Conservation (phyloP, 2,113 vertebrate genomes). For the Indicator indicator region DNA sequence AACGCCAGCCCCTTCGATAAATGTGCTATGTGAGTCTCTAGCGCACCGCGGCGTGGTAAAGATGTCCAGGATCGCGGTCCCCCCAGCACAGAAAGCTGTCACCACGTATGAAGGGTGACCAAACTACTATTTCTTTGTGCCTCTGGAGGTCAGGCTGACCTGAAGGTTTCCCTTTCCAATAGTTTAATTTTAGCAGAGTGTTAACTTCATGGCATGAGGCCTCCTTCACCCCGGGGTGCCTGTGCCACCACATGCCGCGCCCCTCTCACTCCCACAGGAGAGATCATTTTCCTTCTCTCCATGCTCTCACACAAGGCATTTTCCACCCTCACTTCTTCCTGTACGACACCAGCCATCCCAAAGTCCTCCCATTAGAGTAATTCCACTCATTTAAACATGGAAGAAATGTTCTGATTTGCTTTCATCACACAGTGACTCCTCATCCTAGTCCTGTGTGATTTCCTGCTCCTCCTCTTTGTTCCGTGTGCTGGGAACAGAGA, state of each 20-base stretch:
- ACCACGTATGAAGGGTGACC: neutral
- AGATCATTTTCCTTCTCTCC: neutral
- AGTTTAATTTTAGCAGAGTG: neutral
- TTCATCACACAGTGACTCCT: fast-evolving
- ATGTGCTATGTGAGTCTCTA: neutral
- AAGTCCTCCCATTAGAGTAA: neutral
- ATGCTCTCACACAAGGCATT: neutral
- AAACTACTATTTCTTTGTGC: neutral
- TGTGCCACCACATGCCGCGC: fast-evolving
- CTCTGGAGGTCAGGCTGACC: neutral
- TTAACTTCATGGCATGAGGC: neutral
- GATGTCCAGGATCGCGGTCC: neutral
- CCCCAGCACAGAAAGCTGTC: neutral
- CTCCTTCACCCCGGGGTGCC: neutral
- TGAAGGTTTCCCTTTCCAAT: neutral
- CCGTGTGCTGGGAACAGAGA: neutral
- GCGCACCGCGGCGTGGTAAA: fast-evolving
- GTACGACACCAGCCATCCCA: neutral
- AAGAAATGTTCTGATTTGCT: neutral
- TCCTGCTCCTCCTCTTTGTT: neutral
- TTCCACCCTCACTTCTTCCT: neutral
- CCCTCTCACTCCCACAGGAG: neutral
- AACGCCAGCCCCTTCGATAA: conserved; percentile 41
- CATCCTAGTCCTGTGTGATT: neutral
- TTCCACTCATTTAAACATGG: neutral